Evolutionary conservation across 2,797 vertebrate genomes (phyloP).

Genomic region (Eurystomus glaucurus): DNA sequence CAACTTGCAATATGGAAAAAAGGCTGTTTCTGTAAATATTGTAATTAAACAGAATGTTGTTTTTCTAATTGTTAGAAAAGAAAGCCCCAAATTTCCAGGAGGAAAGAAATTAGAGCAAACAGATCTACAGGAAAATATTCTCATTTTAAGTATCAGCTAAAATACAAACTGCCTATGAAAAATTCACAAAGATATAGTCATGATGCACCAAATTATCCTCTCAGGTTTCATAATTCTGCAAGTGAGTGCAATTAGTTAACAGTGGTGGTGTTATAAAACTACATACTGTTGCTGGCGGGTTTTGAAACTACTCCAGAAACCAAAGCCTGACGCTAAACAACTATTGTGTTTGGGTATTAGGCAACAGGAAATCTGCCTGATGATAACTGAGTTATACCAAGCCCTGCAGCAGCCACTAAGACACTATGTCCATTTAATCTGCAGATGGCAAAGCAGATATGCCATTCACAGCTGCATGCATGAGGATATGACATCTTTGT

Average conservation of each 20-base stretch:
- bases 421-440: conserved; percentile 78
- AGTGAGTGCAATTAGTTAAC: conserved; percentile 49
- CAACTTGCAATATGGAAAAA: not conserved
- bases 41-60: conserved; percentile 54
- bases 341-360: conserved; percentile 75
- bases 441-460: conserved; percentile 80
- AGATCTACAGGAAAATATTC: conserved; percentile 48
- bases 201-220: conserved; percentile 54
- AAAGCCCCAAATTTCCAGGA: conserved; percentile 40
- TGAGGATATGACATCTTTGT: conserved; percentile 80
- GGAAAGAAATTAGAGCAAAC: conserved; percentile 54
- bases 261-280: conserved; percentile 37
- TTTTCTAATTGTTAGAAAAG: conserved; percentile 61
- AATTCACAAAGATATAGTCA: conserved; percentile 39
- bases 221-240: conserved; percentile 23
- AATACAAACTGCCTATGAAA: conserved; percentile 58
- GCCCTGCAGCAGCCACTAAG: conserved; percentile 70
- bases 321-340: conserved; percentile 46
- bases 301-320: conserved; percentile 66
- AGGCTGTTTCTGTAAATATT: conserved; percentile 46
- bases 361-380: conserved; percentile 78
- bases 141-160: conserved; percentile 34
- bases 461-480: conserved; percentile 73
- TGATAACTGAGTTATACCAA: conserved; percentile 70
- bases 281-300: conserved; percentile 28